phyloP scores from a whole-genome alignment of 2,113 vertebrate species.

The Aspiorhynchus laticeps region DNA sequence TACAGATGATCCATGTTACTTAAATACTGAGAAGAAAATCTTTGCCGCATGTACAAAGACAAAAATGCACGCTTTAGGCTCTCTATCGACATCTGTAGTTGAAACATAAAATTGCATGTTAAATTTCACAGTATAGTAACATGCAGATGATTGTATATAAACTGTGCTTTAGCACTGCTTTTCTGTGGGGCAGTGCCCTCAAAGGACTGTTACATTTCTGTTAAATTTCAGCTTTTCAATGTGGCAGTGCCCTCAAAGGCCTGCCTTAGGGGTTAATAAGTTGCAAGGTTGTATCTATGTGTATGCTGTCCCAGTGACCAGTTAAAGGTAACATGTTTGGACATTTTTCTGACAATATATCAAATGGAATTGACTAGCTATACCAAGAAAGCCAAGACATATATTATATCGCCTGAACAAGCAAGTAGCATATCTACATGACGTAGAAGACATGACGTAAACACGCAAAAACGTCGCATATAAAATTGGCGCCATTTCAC shows the following conservation, averaged over 20 bases:
- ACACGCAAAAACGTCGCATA: neutral
- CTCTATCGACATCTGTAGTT: neutral
- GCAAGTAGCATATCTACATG: neutral
- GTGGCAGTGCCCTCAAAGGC: neutral
- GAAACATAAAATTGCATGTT: neutral
- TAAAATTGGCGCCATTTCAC: neutral
- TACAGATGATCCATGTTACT: neutral
- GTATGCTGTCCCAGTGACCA: neutral
- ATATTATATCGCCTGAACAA: neutral
- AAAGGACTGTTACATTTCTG: too few species aligned
- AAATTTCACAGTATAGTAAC: neutral
- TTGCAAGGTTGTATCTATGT: neutral
- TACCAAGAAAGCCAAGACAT: neutral
- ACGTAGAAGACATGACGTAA: neutral
- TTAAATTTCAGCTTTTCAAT: neutral
- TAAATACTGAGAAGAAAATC: neutral
- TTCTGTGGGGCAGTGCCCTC: too few species aligned
- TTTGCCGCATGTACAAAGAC: neutral
- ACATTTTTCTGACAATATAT: neutral
- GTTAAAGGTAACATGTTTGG: neutral
- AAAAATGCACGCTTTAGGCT: neutral
- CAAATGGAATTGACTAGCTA: neutral
- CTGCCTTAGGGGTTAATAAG: neutral
- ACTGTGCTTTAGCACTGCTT: neutral
- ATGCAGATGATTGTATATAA: neutral